Evolutionary conservation across 2,888 invertebrate genomes (phyloP).

Genomic region (Drosophila testacea): DNA sequence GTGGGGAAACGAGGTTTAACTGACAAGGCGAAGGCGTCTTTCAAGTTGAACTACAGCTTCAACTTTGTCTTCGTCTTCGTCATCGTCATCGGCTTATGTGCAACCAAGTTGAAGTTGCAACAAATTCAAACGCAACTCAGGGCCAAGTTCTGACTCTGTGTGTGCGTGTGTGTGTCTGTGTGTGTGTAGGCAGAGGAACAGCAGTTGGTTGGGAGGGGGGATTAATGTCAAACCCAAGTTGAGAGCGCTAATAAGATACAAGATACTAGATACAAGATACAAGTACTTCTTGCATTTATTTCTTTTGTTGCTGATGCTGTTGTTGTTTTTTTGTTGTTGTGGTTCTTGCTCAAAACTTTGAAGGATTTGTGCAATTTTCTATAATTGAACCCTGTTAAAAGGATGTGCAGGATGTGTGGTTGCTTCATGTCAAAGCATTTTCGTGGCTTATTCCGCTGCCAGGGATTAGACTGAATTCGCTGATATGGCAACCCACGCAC

Average conservation of each 20-base stretch:
- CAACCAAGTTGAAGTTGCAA: conserved; percentile 68
- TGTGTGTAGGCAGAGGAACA: conserved; percentile 7
- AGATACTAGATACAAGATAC: conserved; percentile 35
- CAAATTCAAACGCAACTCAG: conserved; percentile 31
- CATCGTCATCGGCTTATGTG: conserved; percentile 68
- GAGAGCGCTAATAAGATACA: conserved; percentile 75
- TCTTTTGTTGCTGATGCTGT: conserved; percentile 42
- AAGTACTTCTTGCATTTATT: conserved; percentile 20
- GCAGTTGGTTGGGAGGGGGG: conserved; percentile 27
- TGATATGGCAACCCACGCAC: conserved; percentile 40
- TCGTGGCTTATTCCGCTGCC: conserved; percentile 38
- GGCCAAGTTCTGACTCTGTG: conserved; percentile 17
- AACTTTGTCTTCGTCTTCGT: conserved; percentile 18
- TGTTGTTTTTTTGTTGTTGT: not conserved
- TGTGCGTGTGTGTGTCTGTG: conserved; percentile 11
- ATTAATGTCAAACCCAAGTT: conserved; percentile 71
- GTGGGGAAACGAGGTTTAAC: conserved; percentile 7
- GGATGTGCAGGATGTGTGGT: conserved; percentile 14
- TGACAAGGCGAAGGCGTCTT: conserved; percentile 39
- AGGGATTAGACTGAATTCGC: conserved; percentile 38
- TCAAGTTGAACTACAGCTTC: conserved; percentile 36
- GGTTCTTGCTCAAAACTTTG: conserved; percentile 54
- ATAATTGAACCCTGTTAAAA: conserved; percentile 61
- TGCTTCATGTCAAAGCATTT: conserved; percentile 58
- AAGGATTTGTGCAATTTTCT: conserved; percentile 76